Evolutionary conservation across 2,888 invertebrate species (phyloP), one percentile per base, ranked within the genome.

Genomic region (Catocala nupta): DNA sequence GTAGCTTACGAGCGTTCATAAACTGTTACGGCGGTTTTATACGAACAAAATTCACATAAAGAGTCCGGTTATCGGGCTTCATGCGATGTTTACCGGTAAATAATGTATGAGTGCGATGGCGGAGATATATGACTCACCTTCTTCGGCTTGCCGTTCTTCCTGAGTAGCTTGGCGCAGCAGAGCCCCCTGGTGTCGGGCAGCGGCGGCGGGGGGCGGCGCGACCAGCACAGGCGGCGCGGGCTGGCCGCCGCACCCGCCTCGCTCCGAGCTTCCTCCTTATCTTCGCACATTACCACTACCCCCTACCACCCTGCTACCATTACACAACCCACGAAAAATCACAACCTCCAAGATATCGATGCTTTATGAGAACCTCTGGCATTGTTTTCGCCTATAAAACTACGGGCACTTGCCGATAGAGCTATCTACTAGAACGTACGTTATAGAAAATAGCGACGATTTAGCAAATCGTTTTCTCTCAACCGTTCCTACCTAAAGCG

Each of bases 141-240:
- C 90, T 97, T 97, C 55, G 97, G 97, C 85, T 96, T 96, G 77
- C 97, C 97, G 91, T 97, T 97, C 94, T 97, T 97, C 85, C 96
- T 95, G 62, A 97, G 95, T 75, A 97, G 94, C 90, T 97, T 97
- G 83, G 96, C 96, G 91, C 97, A 97, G 90, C 97, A 97, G 87
- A 97, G 97, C 71, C 97, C 97, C 70, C 97, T 95, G 80, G 96
- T 97, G 90, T 97, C 97, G 68, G 94, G 93, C 77, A 95, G 90
- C 69, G 95, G 92, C 77, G 95, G 95, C 59, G 93, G 92, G 64
- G 91, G 88, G 59, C 89, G 87, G 59, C 88, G 88, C 72, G 90
- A 78, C 93, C 93, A 93, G 81, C 93, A 93, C 76, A 91, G 84
- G 58, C 92, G 83, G 65, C 84, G 85, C 55, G 93, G 93, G 68